Percentiles rank a stretch among this genome's conserved stretches.
phyloP scores from a whole-genome alignment of 2,797 vertebrate species.

The Synanceia verrucosa region DNA sequence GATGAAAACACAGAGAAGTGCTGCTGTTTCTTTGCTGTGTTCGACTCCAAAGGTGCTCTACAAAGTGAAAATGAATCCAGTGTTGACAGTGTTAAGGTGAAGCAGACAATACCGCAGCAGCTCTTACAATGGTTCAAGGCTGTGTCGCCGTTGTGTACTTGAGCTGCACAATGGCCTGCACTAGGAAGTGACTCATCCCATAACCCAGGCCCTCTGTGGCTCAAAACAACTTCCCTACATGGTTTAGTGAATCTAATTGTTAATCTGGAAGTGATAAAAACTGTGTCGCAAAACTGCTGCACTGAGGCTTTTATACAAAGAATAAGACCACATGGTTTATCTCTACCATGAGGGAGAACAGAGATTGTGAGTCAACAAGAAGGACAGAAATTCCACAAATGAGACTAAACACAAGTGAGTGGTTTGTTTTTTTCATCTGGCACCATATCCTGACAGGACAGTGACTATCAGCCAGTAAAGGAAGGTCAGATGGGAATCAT shows the following conservation, averaged over 20 bases:
- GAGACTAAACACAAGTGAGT: conserved; percentile 31
- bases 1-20: conserved; percentile 46
- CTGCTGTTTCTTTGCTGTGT: conserved; percentile 28
- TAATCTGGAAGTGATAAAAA: conserved; percentile 19
- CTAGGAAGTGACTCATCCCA: conserved; percentile 73
- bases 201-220: conserved; percentile 18
- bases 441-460: conserved; percentile 51
- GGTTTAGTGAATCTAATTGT: conserved; percentile 17
- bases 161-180: conserved; percentile 76
- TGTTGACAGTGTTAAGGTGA: conserved; percentile 64
- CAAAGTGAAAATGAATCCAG: conserved; percentile 71
- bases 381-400: conserved; percentile 23
- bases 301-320: neutral
- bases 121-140: conserved; percentile 83
- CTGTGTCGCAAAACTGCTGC: neutral
- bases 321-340: neutral
- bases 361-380: neutral
- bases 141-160: conserved; percentile 75
- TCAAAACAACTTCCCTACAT: conserved; percentile 38
- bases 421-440: conserved; percentile 22
- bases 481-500: conserved; percentile 61
- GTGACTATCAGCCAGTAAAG: conserved; percentile 49
- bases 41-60: conserved; percentile 20
- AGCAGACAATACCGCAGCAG: conserved; percentile 72
- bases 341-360: neutral